phyloP scores from a whole-genome alignment of 2,113 vertebrate genomes.

The Nipponia nippon region DNA sequence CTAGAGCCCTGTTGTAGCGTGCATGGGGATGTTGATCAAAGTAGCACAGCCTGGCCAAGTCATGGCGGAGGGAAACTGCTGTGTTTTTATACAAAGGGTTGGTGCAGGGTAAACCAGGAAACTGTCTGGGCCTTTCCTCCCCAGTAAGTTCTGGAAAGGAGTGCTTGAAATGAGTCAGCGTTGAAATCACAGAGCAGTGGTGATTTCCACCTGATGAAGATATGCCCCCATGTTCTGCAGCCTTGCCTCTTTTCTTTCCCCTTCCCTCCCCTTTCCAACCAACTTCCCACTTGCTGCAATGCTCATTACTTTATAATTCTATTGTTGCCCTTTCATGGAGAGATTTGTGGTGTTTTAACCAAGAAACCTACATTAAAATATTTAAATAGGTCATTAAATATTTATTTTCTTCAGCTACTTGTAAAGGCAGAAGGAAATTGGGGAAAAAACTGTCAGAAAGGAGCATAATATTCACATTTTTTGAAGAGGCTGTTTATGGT shows the following conservation, averaged over 20 bases:
- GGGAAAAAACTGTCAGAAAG: slow-evolving; percentile 34
- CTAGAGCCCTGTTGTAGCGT: not conserved
- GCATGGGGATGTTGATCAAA: not conserved
- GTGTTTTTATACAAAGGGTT: not conserved
- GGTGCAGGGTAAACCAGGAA: not conserved
- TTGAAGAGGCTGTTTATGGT: slow-evolving; percentile 39
- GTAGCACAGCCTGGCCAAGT: not conserved
- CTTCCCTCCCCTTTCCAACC: not conserved
- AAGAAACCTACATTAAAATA: slow-evolving; percentile 57
- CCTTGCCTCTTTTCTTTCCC: not conserved
- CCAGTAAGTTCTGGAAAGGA: not conserved
- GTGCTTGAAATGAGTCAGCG: not conserved
- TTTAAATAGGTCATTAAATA: slow-evolving; percentile 64
- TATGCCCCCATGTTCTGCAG: not conserved
- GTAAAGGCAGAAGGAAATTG: slow-evolving; percentile 15
- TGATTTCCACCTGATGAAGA: not conserved
- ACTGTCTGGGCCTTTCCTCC: not conserved
- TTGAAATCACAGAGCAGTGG: not conserved
- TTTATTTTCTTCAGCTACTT: slow-evolving; percentile 58
- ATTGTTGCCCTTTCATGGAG: not conserved
- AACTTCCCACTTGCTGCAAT: not conserved
- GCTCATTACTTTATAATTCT: not conserved
- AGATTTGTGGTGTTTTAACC: slow-evolving; percentile 60
- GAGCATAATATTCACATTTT: slow-evolving; percentile 8
- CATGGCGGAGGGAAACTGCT: not conserved